A percentile compares a stretch with the other conserved stretches of the same genome.
Evolutionary conservation across 64 coral and sea anemone species (phyloP).

Genomic region (Pocillopora verrucosa): DNA sequence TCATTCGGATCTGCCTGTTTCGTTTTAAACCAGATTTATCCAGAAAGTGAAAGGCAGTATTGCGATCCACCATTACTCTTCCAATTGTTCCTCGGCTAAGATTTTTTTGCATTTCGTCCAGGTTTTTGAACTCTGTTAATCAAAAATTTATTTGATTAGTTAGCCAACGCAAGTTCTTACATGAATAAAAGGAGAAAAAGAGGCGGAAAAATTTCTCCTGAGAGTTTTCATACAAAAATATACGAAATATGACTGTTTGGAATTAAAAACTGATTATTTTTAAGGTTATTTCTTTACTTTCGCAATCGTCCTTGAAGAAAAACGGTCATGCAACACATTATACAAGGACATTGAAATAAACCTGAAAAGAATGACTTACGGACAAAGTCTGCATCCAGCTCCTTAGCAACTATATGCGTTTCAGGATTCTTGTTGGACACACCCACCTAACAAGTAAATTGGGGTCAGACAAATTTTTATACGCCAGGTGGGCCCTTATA

Average conservation of each 20-base stretch:
- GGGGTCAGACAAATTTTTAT: too few species aligned
- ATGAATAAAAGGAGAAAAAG: too few species aligned
- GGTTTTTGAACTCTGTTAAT: conserved; percentile 15
- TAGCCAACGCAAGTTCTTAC: not conserved
- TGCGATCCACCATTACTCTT: conserved; percentile 34
- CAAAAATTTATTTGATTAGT: not conserved
- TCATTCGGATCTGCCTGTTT: conserved; percentile 32
- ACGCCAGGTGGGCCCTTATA: too few species aligned
- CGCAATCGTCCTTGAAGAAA: not conserved
- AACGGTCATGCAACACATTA: not conserved
- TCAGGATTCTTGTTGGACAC: not conserved
- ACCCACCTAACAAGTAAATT: conserved; percentile 1
- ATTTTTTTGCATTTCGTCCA: conserved; percentile 29
- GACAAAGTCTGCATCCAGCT: not conserved
- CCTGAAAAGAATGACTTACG: conserved; percentile 2
- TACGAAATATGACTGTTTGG: too few species aligned
- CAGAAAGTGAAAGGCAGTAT: conserved; percentile 31
- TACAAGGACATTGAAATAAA: not conserved
- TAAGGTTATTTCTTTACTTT: too few species aligned
- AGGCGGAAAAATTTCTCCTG: too few species aligned
- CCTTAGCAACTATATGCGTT: conserved; percentile 2
- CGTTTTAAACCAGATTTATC: conserved; percentile 18
- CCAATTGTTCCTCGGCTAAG: conserved; percentile 5
- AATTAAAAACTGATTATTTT: too few species aligned
- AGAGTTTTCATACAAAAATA: too few species aligned